Conservation (phyloP, 2,113 vertebrate genomes). For the Ptilonorhynchus violaceus region DNA sequence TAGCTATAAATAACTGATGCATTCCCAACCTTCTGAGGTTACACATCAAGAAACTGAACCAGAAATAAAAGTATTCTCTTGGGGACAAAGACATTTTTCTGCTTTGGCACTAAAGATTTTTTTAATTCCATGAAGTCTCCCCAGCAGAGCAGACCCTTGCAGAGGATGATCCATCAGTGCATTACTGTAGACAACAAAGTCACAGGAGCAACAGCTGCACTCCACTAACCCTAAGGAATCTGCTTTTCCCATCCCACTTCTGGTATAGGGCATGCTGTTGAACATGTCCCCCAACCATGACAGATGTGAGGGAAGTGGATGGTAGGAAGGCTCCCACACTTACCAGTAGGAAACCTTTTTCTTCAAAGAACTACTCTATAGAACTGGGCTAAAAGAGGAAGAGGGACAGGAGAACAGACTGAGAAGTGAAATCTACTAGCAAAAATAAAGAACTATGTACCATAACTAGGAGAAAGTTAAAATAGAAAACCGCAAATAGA, state of each 20-base stretch:
- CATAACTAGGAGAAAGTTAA: background rate
- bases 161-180: background rate
- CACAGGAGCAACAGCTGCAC: background rate
- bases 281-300: background rate
- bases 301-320: background rate
- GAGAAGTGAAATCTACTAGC: background rate
- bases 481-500: background rate
- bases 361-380: background rate
- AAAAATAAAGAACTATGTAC: background rate
- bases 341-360: background rate
- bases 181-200: background rate
- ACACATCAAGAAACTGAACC: background rate
- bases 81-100: background rate
- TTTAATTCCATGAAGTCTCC: background rate
- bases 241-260: background rate
- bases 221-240: background rate
- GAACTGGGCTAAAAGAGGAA: background rate
- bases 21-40: background rate
- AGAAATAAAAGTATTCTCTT: background rate
- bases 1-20: background rate
- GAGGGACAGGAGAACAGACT: background rate
- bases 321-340: background rate
- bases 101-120: background rate
- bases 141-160: background rate
- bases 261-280: accelerated